Evolutionary conservation across 23 tunicate genomes (phyloP).

Genomic region (Clavelina lepadiformis): DNA sequence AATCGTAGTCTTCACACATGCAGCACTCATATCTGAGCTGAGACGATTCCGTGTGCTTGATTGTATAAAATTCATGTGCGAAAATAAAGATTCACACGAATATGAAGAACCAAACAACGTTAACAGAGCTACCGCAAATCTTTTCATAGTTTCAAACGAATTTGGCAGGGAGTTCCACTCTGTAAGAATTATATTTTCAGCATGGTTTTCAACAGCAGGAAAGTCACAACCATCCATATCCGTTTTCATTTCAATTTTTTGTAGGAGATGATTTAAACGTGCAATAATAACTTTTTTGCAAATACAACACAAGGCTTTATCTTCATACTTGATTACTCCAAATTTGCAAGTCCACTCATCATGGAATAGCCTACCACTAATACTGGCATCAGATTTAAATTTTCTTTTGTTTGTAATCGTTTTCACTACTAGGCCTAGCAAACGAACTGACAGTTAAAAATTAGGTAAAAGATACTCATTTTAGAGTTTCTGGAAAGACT

Average conservation of each 20-base stretch:
- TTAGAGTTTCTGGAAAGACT: no score
- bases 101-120: conserved; percentile 32
- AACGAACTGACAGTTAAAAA: conserved; percentile 17
- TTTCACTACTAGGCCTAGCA: conserved; percentile 18
- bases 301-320: conserved; percentile 32
- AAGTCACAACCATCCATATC: conserved; percentile 1
- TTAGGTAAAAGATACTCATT: no score
- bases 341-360: conserved; percentile 33
- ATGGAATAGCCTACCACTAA: conserved; percentile 12
- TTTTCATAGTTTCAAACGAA: conserved; percentile 38
- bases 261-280: no score
- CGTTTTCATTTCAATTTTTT: conserved; percentile 18
- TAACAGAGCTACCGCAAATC: conserved; percentile 37
- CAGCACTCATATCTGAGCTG: conserved; percentile 9
- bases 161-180: conserved; percentile 39
- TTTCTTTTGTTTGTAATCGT: conserved; percentile 11
- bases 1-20: conserved; percentile 18
- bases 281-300: conserved; percentile 18
- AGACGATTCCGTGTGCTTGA: no score
- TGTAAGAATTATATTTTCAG: no score
- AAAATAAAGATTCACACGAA: conserved; percentile 39
- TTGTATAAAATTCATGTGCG: conserved; percentile 27
- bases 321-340: conserved; percentile 30
- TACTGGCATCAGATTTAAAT: conserved; percentile 13
- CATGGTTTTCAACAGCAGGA: conserved; percentile 13